Evolutionary conservation across 2,888 invertebrate species (phyloP).

Genomic region (Drosophila imparisetae): DNA sequence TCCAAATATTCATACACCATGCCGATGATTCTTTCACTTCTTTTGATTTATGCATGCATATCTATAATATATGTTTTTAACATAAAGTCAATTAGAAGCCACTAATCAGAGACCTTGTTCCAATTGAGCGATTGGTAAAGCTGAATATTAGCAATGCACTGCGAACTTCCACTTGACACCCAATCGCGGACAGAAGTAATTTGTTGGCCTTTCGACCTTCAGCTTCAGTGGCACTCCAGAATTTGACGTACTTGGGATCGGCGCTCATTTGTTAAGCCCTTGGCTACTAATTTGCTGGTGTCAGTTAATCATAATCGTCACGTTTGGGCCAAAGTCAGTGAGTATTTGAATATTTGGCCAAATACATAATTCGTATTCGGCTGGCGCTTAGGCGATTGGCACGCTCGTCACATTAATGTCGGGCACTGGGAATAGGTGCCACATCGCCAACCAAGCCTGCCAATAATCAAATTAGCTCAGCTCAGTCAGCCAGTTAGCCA

Average conservation of each 20-base stretch:
- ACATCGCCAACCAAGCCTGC: conserved; percentile 3
- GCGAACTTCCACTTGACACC: background rate
- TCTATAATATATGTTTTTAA: no score
- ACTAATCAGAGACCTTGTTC: background rate
- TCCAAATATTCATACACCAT: no score
- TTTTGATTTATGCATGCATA: background rate
- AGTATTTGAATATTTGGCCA: conserved; percentile 26
- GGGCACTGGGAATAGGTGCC: conserved; percentile 2
- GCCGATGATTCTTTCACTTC: background rate
- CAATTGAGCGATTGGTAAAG: background rate
- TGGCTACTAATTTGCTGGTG: conserved; percentile 24
- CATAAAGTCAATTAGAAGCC: background rate
- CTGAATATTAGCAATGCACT: background rate
- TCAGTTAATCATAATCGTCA: conserved; percentile 42
- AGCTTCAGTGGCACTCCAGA: background rate
- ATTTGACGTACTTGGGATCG: background rate
- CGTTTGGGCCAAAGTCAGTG: conserved; percentile 7
- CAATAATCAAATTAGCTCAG: conserved; percentile 61
- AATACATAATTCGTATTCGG: conserved; percentile 27
- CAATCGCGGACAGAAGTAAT: background rate
- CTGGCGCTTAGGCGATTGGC: conserved; percentile 41
- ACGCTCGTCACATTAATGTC: conserved; percentile 37
- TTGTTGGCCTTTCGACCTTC: background rate
- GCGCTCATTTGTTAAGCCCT: conserved; percentile 7
- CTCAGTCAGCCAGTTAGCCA: conserved; percentile 11